These are phyloP conservation scores for Sinodicranocentrus sp. DNA, from an alignment of 2,888 invertebrate genomes.

Conservation along the genomic window DNA sequence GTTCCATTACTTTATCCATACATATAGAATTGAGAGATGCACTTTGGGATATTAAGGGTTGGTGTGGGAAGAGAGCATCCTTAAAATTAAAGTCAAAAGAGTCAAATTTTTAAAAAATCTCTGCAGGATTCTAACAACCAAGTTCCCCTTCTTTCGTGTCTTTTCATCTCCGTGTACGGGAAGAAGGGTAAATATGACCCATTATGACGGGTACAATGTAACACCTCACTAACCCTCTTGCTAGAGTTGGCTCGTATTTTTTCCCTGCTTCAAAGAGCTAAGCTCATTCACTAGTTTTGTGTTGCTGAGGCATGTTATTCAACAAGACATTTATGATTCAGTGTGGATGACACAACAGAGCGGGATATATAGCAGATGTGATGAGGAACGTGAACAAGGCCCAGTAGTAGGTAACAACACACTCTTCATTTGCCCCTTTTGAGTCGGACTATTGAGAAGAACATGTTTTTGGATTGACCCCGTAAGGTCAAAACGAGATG, in stretches of 20 bases:
- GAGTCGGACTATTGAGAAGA: constrained; percentile 28
- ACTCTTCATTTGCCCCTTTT: constrained; percentile 38
- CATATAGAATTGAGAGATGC: not conserved
- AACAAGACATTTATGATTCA: constrained; percentile 61
- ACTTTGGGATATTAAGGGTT: constrained; percentile 14
- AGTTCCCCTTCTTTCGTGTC: constrained; percentile 12
- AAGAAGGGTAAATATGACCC: not conserved
- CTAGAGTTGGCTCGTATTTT: too few relatives aligned
- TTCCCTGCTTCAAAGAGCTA: too few relatives aligned
- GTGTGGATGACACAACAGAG: constrained; percentile 52
- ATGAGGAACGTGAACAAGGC: constrained; percentile 16
- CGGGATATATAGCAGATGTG: constrained; percentile 26
- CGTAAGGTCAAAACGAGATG: constrained; percentile 76
- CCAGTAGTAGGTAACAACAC: constrained; percentile 1
- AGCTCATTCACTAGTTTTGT: too few relatives aligned
- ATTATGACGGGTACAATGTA: constrained; percentile 52
- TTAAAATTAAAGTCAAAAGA: constrained; percentile 61
- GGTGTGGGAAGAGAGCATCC: constrained; percentile 39
- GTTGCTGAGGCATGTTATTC: constrained; percentile 17
- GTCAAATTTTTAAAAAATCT: constrained; percentile 53
- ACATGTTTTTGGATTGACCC: constrained; percentile 71
- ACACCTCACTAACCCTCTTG: constrained; percentile 62
- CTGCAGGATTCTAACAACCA: constrained; percentile 55
- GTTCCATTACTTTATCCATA: not conserved
- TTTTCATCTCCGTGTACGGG: not conserved